Evolutionary conservation across 2,888 invertebrate genomes (phyloP).

Genomic region (Sialis lutaria): DNA sequence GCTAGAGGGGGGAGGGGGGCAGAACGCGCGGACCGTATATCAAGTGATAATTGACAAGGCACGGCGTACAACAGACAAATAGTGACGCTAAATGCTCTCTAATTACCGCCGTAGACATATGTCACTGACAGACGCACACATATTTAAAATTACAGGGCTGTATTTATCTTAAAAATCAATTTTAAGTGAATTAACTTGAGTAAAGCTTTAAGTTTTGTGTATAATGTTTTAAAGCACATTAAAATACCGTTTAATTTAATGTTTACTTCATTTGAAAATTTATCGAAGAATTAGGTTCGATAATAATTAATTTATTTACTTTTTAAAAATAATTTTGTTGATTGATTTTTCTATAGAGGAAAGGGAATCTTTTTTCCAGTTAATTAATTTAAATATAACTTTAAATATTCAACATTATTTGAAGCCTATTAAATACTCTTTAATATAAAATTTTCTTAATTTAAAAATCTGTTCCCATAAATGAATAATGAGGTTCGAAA

Average conservation of each 20-base stretch:
- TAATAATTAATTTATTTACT: no score
- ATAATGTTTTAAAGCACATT: no score
- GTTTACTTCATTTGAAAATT: neutral
- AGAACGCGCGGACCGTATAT: slow-evolving; percentile 18
- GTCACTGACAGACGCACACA: slow-evolving; percentile 3
- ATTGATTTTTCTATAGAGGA: no score
- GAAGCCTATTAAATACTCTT: neutral
- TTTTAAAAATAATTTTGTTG: no score
- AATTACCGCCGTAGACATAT: slow-evolving; percentile 6
- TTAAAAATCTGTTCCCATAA: neutral
- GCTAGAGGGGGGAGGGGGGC: neutral
- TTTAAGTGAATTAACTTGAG: neutral
- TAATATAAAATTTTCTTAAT: neutral
- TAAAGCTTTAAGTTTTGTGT: neutral
- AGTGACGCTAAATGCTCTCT: slow-evolving; percentile 29
- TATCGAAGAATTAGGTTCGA: neutral
- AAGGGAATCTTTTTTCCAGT: no score
- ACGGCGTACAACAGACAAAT: slow-evolving; percentile 23
- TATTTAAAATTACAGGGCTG: neutral
- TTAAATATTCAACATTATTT: no score
- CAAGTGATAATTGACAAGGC: slow-evolving; percentile 29
- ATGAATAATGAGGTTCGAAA: no score
- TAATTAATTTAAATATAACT: no score
- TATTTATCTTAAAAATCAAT: neutral
- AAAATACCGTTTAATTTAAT: neutral